Conservation (phyloP, 2,888 invertebrate genomes). For the Hofmannophila pseudospretella region DNA sequence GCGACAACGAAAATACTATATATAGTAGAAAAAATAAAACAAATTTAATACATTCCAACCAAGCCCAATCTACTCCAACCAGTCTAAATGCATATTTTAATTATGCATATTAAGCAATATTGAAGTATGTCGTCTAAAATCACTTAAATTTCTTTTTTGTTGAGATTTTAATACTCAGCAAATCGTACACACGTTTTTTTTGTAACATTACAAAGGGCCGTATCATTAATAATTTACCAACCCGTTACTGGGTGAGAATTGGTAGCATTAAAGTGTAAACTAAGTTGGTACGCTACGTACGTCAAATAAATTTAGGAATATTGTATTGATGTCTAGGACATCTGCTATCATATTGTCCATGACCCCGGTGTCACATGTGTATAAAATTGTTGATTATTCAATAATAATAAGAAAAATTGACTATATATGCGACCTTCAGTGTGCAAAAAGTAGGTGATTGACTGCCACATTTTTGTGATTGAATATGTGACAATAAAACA, state of each 20-base stretch:
- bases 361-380: conserved; percentile 49
- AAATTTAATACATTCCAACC: neutral
- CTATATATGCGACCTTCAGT: conserved; percentile 64
- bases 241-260: neutral
- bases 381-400: conserved; percentile 43
- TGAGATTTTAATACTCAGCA: conserved; percentile 5
- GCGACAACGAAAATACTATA: too few species aligned
- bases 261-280: conserved; percentile 2
- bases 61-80: conserved; percentile 5
- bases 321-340: conserved; percentile 27
- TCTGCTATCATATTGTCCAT: conserved; percentile 48
- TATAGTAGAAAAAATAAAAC: neutral
- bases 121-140: conserved; percentile 16
- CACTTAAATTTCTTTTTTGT: conserved; percentile 12
- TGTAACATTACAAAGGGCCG: neutral
- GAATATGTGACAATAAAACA: conserved; percentile 18
- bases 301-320: conserved; percentile 10
- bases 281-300: neutral
- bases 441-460: conserved; percentile 57
- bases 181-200: neutral
- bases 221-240: too few species aligned
- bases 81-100: conserved; percentile 6
- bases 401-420: conserved; percentile 41
- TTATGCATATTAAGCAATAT: conserved; percentile 5
- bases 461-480: conserved; percentile 21